These are phyloP conservation scores for Serilophus lunatus DNA, from an alignment of 2,113 vertebrate genomes.

Conservation along the genomic window DNA sequence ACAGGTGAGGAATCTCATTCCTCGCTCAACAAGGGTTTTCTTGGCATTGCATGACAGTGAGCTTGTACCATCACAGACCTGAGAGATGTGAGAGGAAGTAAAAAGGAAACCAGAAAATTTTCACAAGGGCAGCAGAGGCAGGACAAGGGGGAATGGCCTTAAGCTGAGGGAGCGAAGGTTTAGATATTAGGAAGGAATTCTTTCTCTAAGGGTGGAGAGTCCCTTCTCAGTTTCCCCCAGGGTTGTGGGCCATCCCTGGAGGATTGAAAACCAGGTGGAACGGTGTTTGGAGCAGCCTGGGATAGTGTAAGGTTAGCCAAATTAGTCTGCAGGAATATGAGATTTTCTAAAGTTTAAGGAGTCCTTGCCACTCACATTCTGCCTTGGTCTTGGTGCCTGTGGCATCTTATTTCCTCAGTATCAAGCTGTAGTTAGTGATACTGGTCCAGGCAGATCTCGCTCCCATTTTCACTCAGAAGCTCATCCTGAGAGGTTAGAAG, in stretches of 20 bases:
- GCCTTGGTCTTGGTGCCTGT: neutral
- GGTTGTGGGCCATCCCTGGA: neutral
- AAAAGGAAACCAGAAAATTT: neutral
- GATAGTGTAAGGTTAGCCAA: neutral
- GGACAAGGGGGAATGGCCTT: neutral
- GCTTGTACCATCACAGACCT: neutral
- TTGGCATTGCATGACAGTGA: neutral
- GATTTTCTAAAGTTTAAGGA: neutral
- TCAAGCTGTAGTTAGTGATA: rapidly evolving
- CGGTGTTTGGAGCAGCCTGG: neutral
- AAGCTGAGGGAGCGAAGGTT: neutral
- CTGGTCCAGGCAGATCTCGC: neutral
- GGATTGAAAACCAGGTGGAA: neutral
- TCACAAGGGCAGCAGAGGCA: neutral
- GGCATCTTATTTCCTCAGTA: neutral
- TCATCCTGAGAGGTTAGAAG: neutral
- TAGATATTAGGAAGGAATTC: neutral
- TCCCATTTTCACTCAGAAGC: neutral
- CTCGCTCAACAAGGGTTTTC: neutral
- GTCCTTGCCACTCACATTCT: neutral
- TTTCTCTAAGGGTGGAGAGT: neutral
- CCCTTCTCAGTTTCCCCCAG: neutral
- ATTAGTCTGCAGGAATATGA: neutral
- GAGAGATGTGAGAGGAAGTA: neutral
- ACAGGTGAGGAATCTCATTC: neutral